Conservation (phyloP, 2,113 vertebrate species). For the Dendropsophus ebraccatus region DNA sequence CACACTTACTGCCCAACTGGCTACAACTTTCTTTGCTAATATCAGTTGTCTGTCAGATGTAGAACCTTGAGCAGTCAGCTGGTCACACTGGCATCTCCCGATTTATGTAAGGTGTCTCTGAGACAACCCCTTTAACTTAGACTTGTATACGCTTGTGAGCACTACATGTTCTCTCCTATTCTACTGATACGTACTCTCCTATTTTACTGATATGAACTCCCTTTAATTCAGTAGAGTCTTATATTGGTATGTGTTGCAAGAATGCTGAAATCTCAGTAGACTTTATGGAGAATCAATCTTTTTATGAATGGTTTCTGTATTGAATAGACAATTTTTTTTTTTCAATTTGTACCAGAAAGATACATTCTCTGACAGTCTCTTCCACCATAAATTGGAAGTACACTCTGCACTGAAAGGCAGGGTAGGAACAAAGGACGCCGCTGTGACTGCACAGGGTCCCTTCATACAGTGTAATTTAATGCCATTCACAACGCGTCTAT, state of each 20-base stretch:
- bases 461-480: slow-evolving; percentile 29
- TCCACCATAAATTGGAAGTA: slow-evolving; percentile 27
- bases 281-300: not conserved
- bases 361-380: not conserved
- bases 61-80: too few species aligned
- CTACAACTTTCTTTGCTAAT: too few species aligned
- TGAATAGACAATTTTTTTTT: not conserved
- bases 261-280: not conserved
- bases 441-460: slow-evolving; percentile 2
- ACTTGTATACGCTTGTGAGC: too few species aligned
- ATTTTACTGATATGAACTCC: too few species aligned
- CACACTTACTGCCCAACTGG: too few species aligned
- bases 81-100: too few species aligned
- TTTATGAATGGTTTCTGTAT: slow-evolving; percentile 18
- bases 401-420: slow-evolving; percentile 8
- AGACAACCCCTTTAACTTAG: too few species aligned
- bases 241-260: not conserved
- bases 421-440: slow-evolving; percentile 25
- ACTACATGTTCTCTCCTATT: too few species aligned
- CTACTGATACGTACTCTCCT: too few species aligned
- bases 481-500: slow-evolving; percentile 2
- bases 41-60: too few species aligned
- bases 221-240: too few species aligned
- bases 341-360: not conserved
- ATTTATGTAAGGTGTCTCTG: too few species aligned